Percentiles rank a stretch among this genome's conserved stretches.
phyloP scores from a whole-genome alignment of 2,113 vertebrate species.

The Cyprinodon tularosa region DNA sequence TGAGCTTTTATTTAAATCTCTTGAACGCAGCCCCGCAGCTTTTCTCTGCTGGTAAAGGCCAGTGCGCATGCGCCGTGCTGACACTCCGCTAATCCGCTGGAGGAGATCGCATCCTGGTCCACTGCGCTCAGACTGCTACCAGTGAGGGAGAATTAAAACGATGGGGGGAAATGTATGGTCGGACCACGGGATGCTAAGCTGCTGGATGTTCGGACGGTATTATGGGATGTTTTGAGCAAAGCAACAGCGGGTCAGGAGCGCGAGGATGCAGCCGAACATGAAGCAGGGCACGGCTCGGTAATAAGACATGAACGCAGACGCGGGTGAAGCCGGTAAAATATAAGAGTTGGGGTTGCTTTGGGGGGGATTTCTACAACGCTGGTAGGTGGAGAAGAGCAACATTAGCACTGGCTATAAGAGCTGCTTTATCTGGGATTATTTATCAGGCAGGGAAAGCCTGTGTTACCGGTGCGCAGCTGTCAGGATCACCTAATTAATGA shows the following conservation, averaged over 20 bases:
- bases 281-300: conserved; percentile 43
- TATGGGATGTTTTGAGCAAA: conserved; percentile 16
- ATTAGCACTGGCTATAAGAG: neutral
- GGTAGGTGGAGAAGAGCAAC: conserved; percentile 26
- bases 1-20: conserved; percentile 61
- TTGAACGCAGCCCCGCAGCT: conserved; percentile 63
- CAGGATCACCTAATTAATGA: neutral
- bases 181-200: neutral
- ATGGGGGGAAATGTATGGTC: conserved; percentile 6
- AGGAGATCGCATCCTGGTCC: conserved; percentile 69
- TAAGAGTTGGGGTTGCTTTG: conserved; percentile 2
- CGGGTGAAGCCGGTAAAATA: conserved; percentile 38
- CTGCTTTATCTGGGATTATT: neutral
- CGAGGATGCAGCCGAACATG: conserved; percentile 46
- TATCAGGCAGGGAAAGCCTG: neutral
- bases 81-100: conserved; percentile 79
- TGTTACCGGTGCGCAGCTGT: conserved; percentile 1
- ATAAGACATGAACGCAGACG: conserved; percentile 45
- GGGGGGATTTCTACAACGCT: neutral
- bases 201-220: neutral
- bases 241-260: conserved; percentile 53
- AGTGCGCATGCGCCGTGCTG: conserved; percentile 79
- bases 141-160: conserved; percentile 49
- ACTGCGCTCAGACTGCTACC: conserved; percentile 57
- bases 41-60: conserved; percentile 25